Percentiles rank a stretch among this genome's conserved stretches.
Conservation (phyloP, 1,140 invertebrate species). For the Rhyacophila brunnea region DNA sequence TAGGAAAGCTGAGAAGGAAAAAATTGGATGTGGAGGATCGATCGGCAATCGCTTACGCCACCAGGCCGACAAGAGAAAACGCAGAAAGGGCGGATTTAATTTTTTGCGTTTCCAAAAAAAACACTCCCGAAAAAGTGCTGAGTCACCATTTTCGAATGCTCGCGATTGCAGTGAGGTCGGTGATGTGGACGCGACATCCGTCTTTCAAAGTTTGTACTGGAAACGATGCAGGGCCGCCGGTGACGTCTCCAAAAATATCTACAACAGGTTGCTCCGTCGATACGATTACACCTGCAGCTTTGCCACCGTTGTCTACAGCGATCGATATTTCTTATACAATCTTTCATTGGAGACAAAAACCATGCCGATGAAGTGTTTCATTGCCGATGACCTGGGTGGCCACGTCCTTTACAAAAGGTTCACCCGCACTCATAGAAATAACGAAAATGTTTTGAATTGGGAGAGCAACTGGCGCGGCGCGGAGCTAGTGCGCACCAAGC, state of each 20-base stretch:
- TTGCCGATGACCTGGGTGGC: conserved; percentile 19
- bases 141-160: conserved; percentile 8
- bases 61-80: conserved; percentile 11
- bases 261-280: conserved; percentile 29
- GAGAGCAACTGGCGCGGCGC: conserved; percentile 14
- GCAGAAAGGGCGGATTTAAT: conserved; percentile 16
- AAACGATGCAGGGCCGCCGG: conserved; percentile 30
- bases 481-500: conserved; percentile 9
- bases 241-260: conserved; percentile 31
- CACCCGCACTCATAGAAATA: conserved; percentile 23
- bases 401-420: conserved; percentile 28
- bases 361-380: conserved; percentile 29
- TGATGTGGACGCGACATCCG: conserved; percentile 24
- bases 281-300: conserved; percentile 31
- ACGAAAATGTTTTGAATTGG: conserved; percentile 21
- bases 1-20: conserved; percentile 20
- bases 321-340: conserved; percentile 46
- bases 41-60: not conserved
- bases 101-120: conserved; percentile 29
- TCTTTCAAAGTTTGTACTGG: conserved; percentile 26
- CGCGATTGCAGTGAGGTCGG: conserved; percentile 25
- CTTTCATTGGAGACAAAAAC: conserved; percentile 32
- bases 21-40: not conserved
- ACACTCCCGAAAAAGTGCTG: conserved; percentile 10
- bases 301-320: conserved; percentile 48